A percentile compares a stretch with the other conserved stretches of the same genome.
Conservation (phyloP, 2,797 vertebrate species). For the Onychomys torridus region DNA sequence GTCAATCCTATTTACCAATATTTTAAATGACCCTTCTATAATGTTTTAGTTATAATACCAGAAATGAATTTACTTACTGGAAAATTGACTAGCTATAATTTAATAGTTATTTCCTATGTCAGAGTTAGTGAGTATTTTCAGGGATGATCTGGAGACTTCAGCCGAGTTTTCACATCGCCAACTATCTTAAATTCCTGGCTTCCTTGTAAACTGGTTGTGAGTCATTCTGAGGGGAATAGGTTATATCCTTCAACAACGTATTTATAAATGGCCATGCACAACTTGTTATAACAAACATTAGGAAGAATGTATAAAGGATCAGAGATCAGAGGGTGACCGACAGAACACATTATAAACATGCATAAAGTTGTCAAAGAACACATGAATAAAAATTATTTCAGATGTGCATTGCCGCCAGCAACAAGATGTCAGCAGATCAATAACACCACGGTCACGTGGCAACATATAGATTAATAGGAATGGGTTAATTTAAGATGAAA, state of each 20-base stretch:
- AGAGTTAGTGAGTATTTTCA: constrained; percentile 18
- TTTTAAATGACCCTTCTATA: constrained; percentile 33
- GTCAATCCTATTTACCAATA: constrained; percentile 7
- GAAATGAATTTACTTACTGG: constrained; percentile 11
- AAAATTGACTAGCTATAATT: constrained; percentile 39
- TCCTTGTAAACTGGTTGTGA: not conserved
- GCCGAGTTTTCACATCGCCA: constrained; percentile 16
- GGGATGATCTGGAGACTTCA: not conserved
- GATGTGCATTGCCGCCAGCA: no score
- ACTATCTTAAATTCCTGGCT: constrained; percentile 52
- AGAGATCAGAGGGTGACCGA: not conserved
- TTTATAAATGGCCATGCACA: constrained; percentile 18
- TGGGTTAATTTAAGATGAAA: no score
- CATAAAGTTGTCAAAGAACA: not conserved
- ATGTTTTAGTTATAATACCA: constrained; percentile 7
- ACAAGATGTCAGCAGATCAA: no score
- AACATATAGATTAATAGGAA: no score
- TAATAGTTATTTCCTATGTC: constrained; percentile 20
- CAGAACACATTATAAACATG: not conserved
- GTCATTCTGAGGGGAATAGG: not conserved
- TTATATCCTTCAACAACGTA: constrained; percentile 3
- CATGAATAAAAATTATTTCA: not conserved
- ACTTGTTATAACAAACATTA: constrained; percentile 8
- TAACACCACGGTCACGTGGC: no score
- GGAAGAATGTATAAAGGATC: not conserved